These are phyloP conservation scores for Rhinichthys klamathensis DNA, from an alignment of 2,113 vertebrate genomes.

Conservation along the genomic window DNA sequence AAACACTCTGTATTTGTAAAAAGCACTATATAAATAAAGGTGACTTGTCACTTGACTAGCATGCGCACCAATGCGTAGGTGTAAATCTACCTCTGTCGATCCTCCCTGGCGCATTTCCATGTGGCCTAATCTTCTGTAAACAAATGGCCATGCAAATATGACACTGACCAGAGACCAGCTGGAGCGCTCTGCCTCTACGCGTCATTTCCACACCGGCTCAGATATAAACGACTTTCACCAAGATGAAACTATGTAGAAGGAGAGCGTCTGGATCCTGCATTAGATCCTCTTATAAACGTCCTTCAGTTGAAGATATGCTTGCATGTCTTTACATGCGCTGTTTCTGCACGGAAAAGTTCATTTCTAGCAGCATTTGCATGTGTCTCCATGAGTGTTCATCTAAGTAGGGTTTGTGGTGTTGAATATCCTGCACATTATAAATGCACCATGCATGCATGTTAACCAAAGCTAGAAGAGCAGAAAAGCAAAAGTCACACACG, in stretches of 20 bases:
- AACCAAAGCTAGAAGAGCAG: not conserved
- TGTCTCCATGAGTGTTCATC: not conserved
- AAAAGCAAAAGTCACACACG: not conserved
- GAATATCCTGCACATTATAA: not conserved
- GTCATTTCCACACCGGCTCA: not conserved
- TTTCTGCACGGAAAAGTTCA: not conserved
- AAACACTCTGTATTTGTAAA: no score
- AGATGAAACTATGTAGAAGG: not conserved
- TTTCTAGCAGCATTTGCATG: constrained; percentile 4
- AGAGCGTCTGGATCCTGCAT: not conserved
- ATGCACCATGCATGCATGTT: not conserved
- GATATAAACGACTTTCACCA: not conserved
- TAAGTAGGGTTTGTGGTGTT: not conserved
- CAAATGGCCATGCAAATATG: constrained; percentile 49
- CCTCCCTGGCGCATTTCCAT: not conserved
- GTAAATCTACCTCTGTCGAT: no score
- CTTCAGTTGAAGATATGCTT: not conserved
- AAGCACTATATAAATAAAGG: no score
- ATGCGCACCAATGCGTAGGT: no score
- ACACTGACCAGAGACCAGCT: not conserved
- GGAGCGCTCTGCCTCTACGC: not conserved
- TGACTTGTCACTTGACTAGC: no score
- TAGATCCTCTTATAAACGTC: not conserved
- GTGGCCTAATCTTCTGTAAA: constrained; percentile 25
- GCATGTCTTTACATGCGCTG: not conserved